Base-by-base conservation (phyloP, 2,888 invertebrate genomes). In the Papilio protenor region DNA sequence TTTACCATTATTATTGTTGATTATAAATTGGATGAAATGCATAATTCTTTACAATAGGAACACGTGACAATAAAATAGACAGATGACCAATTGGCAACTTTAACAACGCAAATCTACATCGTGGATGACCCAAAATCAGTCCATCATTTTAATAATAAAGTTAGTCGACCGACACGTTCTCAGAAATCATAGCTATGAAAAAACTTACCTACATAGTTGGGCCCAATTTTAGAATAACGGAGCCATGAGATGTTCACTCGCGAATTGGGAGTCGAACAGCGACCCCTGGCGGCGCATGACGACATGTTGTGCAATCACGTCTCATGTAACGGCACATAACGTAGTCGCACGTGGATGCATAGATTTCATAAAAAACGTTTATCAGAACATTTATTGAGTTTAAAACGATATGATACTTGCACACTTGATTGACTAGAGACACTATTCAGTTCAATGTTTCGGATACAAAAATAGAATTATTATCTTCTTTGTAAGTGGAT, bases 191-290 rank as follows among this genome's bases (percentile, higher is more conserved):
- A 61, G 21, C 27, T 69, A 47, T 21, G 61, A 71, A 75, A 75
- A 78, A 78, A 72, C 52, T 74, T 75, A 55, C 75, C 75, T 55
- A 78, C 64, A 72, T 78, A 75, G 55, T 61, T 40, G 77, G 10
- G 70, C 59, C 71, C 75, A 72, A 75, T 78, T 78, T 74, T 71
- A n/a, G 64, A 8, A 45, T 78, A 78, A 78, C 78, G 78, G 77
- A 59, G 45, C 66, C 21, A 73, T 49, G 78, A 78, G 75, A 64
- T 47, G 66, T 71, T 61, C 40, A 55, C 52, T 78, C 64, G 78
- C 78, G 55, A 78, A 78, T 78, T 75, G 71, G 78, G 78, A 72
- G 52, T 73, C 78, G 71, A 77, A 78, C 77, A 70, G 61, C 61
- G 77, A 75, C 64, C 78, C 64, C 45, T 49, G 27, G 18, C 61